Base-by-base conservation (phyloP, 2,888 invertebrate genomes). In the Osedax fenrisi region DNA sequence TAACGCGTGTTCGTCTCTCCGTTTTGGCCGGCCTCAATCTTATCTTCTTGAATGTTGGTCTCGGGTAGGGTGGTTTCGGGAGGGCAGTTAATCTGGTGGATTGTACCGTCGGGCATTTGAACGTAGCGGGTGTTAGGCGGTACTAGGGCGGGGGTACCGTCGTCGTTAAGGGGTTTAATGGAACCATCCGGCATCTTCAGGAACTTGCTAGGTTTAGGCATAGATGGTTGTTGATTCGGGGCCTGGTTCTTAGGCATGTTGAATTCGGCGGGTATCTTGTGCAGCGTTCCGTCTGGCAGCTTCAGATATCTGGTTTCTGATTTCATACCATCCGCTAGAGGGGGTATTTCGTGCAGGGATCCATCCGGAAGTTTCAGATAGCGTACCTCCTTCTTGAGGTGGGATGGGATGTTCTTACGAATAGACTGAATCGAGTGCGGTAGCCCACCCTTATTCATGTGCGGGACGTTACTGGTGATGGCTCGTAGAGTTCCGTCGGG, bases 51-150 rank as follows among this genome's bases (percentile, higher is more conserved):
- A 5, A 26, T 5, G 26, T 26, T 21, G 13, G 68, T 68, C 23
- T 68, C 27, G 10, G 68, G 25, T 22, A 26, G 26, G 17, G 41
- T 17, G 2, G 26, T 68, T n/a, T 25, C 26, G 22, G 26, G 17
- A 2, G 68, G 17, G 10, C 27, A 25, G 21, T 25, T 23, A 2
- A 68, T n/a, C 68, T 68, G 68, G 68, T 68, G 68, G 68, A 26
- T 25, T 24, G 68, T 26, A 26, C 68, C 68, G 13, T 68, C 68
- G 68, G 68, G 68, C 68, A 68, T 68, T 27, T 68, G 68, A 26
- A 68, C 26, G 68, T 68, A 68, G 5, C 26, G 25, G 17, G 27
- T 27, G 26, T 68, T 25, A 10, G 22, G 26, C 23, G 26, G n/a
- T 25, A 22, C 26, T 26, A 17, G 25, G 26, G 21, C 67, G n/a